phyloP scores from a whole-genome alignment of 2,888 invertebrate genomes.

The Torymus auratus region DNA sequence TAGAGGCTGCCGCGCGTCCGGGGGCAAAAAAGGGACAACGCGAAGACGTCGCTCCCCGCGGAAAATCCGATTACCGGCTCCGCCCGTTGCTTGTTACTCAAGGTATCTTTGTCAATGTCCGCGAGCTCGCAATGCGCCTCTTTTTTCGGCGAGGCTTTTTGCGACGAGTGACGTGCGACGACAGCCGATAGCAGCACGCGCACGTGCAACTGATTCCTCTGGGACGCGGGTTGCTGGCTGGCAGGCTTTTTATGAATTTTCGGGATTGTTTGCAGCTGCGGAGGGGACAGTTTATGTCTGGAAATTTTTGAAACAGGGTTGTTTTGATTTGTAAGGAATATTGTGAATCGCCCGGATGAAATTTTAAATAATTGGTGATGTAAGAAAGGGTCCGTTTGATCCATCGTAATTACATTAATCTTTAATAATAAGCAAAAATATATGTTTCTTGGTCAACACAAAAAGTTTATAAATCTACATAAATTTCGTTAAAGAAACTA shows the following conservation, averaged over 20 bases:
- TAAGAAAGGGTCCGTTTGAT: no score
- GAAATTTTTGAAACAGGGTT: no score
- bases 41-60: background rate
- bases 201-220: slow-evolving; percentile 39
- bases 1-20: background rate
- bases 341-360: no score
- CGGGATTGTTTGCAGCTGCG: background rate
- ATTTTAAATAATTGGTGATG: no score
- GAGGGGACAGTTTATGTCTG: background rate
- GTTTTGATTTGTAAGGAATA: no score
- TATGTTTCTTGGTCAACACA: no score
- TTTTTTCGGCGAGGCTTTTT: background rate
- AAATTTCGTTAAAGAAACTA: no score
- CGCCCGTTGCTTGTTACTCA: slow-evolving; percentile 48
- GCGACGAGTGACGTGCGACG: background rate
- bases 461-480: no score
- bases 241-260: no score
- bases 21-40: slow-evolving; percentile 8
- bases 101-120: slow-evolving; percentile 52
- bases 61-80: slow-evolving; percentile 50
- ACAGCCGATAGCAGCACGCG: slow-evolving; percentile 12
- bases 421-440: no score
- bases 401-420: no score
- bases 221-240: background rate
- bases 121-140: background rate